phyloP scores from a whole-genome alignment of 2,797 vertebrate genomes.

The Epinephelus malabaricus region DNA sequence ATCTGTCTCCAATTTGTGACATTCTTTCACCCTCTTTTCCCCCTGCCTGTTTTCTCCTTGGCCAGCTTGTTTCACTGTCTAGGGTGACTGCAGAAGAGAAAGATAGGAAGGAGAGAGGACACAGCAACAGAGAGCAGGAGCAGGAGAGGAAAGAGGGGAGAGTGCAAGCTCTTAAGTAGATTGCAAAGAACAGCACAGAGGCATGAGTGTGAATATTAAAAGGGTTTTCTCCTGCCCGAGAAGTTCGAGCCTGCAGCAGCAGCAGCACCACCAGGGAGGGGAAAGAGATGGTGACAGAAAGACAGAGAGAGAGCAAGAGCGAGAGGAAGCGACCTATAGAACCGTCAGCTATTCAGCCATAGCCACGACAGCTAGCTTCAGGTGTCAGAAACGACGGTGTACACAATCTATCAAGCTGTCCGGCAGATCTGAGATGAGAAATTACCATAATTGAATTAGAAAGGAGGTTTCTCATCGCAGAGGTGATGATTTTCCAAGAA shows the following conservation, averaged over 20 bases:
- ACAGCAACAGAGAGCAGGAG: constrained; percentile 60
- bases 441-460: constrained; percentile 73
- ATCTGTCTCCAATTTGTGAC: constrained; percentile 58
- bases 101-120: constrained; percentile 64
- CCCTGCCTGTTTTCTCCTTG: constrained; percentile 65
- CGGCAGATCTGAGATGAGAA: constrained; percentile 51
- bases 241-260: constrained; percentile 73
- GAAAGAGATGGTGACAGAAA: constrained; percentile 46
- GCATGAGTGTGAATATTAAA: constrained; percentile 85
- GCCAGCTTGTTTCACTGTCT: constrained; percentile 55
- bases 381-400: constrained; percentile 71
- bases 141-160: constrained; percentile 74
- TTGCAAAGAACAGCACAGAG: constrained; percentile 81
- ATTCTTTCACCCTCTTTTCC: constrained; percentile 43
- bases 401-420: constrained; percentile 73
- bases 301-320: constrained; percentile 7
- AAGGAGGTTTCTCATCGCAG: constrained; percentile 43
- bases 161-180: constrained; percentile 85
- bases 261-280: constrained; percentile 40
- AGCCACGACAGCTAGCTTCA: constrained; percentile 56
- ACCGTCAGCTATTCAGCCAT: constrained; percentile 52
- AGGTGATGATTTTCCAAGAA: constrained; percentile 38
- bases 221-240: constrained; percentile 71
- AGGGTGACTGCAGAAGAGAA: constrained; percentile 62
- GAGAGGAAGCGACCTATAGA: constrained; percentile 42